These are phyloP conservation scores for Heliconius charithonia DNA, from an alignment of 2,888 invertebrate genomes.

Conservation along the genomic window DNA sequence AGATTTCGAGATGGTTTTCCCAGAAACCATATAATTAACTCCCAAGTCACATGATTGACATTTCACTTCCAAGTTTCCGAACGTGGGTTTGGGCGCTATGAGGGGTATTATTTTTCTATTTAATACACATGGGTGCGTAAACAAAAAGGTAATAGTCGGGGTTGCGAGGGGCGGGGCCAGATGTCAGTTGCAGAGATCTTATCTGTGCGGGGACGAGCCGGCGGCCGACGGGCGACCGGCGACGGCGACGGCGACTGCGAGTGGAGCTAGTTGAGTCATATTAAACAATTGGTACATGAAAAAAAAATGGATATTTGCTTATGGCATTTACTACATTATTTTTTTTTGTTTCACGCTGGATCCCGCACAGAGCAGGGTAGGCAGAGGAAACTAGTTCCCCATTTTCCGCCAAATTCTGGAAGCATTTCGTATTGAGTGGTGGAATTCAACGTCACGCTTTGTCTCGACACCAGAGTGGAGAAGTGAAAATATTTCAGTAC, in stretches of 20 bases:
- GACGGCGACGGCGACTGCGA: slow-evolving; percentile 27
- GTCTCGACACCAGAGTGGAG: too few species aligned
- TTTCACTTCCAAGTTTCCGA: slow-evolving; percentile 37
- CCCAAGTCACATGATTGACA: slow-evolving; percentile 39
- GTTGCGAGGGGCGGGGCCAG: slow-evolving; percentile 75
- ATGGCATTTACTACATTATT: neutral
- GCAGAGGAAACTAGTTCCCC: too few species aligned
- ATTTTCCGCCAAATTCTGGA: too few species aligned
- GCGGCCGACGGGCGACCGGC: slow-evolving; percentile 36
- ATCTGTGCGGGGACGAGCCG: slow-evolving; percentile 60
- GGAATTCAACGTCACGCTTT: too few species aligned
- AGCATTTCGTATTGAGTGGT: too few species aligned
- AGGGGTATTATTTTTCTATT: slow-evolving; percentile 46
- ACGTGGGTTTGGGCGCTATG: slow-evolving; percentile 29
- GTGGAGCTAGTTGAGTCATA: slow-evolving; percentile 9
- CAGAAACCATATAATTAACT: slow-evolving; percentile 8
- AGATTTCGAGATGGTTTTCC: neutral
- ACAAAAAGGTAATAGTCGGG: slow-evolving; percentile 63
- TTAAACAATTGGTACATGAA: slow-evolving; percentile 6
- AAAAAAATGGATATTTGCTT: neutral
- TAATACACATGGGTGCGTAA: slow-evolving; percentile 51
- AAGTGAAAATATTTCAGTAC: too few species aligned
- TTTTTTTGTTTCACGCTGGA: too few species aligned
- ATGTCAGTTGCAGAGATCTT: slow-evolving; percentile 80
- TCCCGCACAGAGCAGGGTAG: too few species aligned